Percentiles rank a stretch among this genome's conserved stretches.
phyloP scores from a whole-genome alignment of 2,113 vertebrate genomes.

The Gymnobelideus leadbeateri region DNA sequence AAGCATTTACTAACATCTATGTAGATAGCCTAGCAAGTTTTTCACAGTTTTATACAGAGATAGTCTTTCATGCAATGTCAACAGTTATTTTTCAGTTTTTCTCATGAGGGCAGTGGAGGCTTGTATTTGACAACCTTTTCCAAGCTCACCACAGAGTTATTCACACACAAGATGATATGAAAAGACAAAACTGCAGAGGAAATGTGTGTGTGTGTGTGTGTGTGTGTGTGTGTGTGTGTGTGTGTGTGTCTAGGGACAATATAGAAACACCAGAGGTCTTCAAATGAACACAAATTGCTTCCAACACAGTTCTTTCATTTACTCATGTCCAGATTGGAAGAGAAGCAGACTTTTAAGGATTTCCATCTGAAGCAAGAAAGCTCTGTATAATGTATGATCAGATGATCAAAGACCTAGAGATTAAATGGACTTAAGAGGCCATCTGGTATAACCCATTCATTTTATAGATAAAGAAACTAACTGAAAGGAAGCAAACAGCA shows the following conservation, averaged over 20 bases:
- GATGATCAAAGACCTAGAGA: background rate
- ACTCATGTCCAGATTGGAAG: background rate
- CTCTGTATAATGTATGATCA: background rate
- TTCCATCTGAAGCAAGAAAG: slow-evolving; percentile 23
- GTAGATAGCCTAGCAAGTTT: slow-evolving; percentile 74
- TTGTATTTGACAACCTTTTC: slow-evolving; percentile 73
- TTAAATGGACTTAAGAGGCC: background rate
- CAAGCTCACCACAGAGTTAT: slow-evolving; percentile 49
- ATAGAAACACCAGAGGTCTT: background rate
- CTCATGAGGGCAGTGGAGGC: slow-evolving; percentile 66
- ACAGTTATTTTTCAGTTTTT: slow-evolving; percentile 76
- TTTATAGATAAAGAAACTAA: background rate
- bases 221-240: too few species aligned
- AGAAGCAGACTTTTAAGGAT: background rate
- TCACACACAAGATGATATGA: background rate
- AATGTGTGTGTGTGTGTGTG: background rate
- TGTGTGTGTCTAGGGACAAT: background rate
- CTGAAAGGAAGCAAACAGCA: background rate
- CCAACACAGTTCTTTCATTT: background rate
- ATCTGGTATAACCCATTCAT: background rate
- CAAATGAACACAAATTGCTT: background rate
- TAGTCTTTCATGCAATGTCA: slow-evolving; percentile 71
- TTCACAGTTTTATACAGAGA: slow-evolving; percentile 69
- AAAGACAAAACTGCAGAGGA: background rate
- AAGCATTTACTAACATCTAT: slow-evolving; percentile 74